phyloP scores from a whole-genome alignment of 2,113 vertebrate genomes.

The Gulo gulo region DNA sequence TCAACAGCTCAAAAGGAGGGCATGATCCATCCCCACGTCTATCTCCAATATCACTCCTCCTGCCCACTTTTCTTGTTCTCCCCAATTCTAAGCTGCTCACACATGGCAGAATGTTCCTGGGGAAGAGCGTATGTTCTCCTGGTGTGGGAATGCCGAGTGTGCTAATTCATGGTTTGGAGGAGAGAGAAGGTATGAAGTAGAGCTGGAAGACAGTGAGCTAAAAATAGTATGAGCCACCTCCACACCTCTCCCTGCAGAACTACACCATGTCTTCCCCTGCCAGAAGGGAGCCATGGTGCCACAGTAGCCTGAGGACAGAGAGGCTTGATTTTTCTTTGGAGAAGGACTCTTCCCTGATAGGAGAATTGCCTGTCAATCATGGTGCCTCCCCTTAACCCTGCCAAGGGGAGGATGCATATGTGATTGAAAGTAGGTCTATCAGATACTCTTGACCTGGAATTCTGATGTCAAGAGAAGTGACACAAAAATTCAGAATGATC shows the following conservation, averaged over 20 bases:
- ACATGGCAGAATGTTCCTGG: background rate
- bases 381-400: background rate
- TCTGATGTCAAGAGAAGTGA: background rate
- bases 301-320: background rate
- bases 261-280: background rate
- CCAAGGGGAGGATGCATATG: background rate
- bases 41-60: background rate
- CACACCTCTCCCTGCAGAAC: rapidly evolving
- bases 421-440: background rate
- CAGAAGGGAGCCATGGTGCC: background rate
- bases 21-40: background rate
- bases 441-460: constrained; percentile 6
- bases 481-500: background rate
- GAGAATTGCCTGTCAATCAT: background rate
- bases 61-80: background rate
- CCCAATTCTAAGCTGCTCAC: background rate
- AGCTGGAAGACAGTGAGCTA: background rate
- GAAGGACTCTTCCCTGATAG: background rate
- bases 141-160: background rate
- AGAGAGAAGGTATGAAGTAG: background rate
- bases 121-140: background rate
- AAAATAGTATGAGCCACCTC: background rate
- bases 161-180: background rate
- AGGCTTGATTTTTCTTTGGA: background rate
- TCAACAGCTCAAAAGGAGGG: background rate